Percentiles rank a stretch among this genome's conserved stretches.
phyloP scores from a whole-genome alignment of 2,113 vertebrate species.

The Empidonax traillii region DNA sequence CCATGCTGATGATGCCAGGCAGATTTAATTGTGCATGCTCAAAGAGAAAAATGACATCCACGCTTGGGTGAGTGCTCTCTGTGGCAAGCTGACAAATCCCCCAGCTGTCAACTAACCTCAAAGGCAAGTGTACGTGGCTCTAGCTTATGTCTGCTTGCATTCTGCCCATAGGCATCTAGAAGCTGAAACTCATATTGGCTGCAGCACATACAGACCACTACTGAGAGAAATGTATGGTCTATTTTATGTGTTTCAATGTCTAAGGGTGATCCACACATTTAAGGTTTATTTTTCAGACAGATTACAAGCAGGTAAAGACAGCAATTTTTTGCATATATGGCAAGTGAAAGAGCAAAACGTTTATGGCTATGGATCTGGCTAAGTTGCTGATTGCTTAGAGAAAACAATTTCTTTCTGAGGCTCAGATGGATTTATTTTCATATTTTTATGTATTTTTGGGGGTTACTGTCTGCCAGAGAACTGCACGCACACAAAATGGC shows the following conservation, averaged over 20 bases:
- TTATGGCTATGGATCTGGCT: background rate
- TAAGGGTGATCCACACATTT: background rate
- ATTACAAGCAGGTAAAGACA: background rate
- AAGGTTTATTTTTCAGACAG: conserved; percentile 22
- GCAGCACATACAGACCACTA: background rate
- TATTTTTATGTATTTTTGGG: background rate
- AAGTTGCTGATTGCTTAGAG: background rate
- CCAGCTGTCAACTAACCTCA: conserved; percentile 63
- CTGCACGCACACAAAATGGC: background rate
- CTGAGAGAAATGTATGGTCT: background rate
- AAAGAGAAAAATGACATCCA: conserved; percentile 62
- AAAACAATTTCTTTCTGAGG: background rate
- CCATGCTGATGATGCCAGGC: conserved; percentile 57
- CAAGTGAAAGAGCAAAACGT: background rate
- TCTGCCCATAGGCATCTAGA: conserved; percentile 45
- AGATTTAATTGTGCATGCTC: conserved; percentile 63
- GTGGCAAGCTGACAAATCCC: conserved; percentile 65
- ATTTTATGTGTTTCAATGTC: background rate
- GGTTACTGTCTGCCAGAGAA: background rate
- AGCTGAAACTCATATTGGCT: background rate
- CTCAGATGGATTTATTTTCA: background rate
- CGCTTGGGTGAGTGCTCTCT: conserved; percentile 49
- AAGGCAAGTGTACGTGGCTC: conserved; percentile 31
- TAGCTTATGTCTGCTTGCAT: conserved; percentile 40
- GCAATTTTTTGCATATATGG: background rate